These are phyloP conservation scores for Cyanoramphus novaezelandiae DNA, from an alignment of 2,113 vertebrate genomes.

Conservation along the genomic window DNA sequence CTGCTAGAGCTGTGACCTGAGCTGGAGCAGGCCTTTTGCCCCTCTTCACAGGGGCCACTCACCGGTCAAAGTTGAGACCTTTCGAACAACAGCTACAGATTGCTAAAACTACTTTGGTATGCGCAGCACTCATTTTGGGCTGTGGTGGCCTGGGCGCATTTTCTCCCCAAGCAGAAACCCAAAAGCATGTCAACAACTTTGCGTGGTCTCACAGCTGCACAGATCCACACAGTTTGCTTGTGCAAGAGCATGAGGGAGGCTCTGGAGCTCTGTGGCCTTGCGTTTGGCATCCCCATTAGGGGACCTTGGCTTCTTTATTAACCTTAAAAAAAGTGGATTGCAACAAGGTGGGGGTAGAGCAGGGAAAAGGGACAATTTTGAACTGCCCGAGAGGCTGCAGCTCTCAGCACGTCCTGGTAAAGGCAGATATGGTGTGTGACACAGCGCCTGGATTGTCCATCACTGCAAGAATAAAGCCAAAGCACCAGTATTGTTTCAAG, in stretches of 20 bases:
- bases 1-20: background rate
- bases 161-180: background rate
- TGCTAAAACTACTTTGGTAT: background rate
- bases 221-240: background rate
- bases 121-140: background rate
- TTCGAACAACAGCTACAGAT: background rate
- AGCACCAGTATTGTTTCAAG: conserved; percentile 57
- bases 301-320: background rate
- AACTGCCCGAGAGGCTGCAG: background rate
- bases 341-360: background rate
- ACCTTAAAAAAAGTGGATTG: background rate
- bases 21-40: background rate
- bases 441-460: conserved; percentile 35
- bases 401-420: background rate
- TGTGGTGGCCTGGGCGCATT: background rate
- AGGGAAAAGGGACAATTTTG: background rate
- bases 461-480: conserved; percentile 46
- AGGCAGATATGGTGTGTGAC: background rate
- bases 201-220: background rate
- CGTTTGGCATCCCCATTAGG: background rate
- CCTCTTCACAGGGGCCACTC: background rate
- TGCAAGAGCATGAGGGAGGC: background rate
- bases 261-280: background rate
- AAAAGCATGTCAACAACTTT: conserved; percentile 1
- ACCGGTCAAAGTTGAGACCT: background rate